Conservation (phyloP, 2,888 invertebrate genomes). For the Aromia moschata region DNA sequence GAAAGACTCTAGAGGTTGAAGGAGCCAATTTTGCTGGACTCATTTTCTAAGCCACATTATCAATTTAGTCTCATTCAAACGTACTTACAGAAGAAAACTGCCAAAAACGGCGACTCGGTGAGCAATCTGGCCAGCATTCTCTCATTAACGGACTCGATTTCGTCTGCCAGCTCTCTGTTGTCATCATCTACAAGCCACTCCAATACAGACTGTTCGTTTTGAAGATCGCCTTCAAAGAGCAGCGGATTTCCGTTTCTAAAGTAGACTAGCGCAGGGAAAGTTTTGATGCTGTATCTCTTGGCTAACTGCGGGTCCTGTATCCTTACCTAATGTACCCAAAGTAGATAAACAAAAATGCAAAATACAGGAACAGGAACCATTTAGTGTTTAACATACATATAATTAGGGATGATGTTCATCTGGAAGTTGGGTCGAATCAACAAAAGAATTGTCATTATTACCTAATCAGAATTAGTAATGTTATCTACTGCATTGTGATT, state of each 20-base stretch:
- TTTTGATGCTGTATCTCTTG: slow-evolving; percentile 89
- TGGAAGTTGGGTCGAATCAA: no score
- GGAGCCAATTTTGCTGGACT: no score
- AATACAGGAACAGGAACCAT: no score
- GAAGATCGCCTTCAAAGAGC: slow-evolving; percentile 89
- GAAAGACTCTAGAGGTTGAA: no score
- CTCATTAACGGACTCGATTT: slow-evolving; percentile 92
- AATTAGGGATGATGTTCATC: no score
- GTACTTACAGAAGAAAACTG: slow-evolving; percentile 91
- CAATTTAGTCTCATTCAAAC: not conserved
- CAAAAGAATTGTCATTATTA: no score
- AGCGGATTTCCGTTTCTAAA: slow-evolving; percentile 89
- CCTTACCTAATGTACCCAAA: no score
- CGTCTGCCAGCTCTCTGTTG: slow-evolving; percentile 90
- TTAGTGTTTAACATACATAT: no score
- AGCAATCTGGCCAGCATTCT: slow-evolving; percentile 87
- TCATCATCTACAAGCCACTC: slow-evolving; percentile 95
- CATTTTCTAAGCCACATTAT: no score
- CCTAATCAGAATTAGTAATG: no score
- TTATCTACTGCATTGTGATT: no score
- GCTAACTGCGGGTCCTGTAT: slow-evolving; percentile 87
- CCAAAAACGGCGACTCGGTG: slow-evolving; percentile 85
- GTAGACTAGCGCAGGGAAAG: slow-evolving; percentile 92
- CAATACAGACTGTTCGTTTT: slow-evolving; percentile 89
- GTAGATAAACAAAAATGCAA: no score